phyloP scores from a whole-genome alignment of 2,113 vertebrate genomes.

The Mastomys coucha region DNA sequence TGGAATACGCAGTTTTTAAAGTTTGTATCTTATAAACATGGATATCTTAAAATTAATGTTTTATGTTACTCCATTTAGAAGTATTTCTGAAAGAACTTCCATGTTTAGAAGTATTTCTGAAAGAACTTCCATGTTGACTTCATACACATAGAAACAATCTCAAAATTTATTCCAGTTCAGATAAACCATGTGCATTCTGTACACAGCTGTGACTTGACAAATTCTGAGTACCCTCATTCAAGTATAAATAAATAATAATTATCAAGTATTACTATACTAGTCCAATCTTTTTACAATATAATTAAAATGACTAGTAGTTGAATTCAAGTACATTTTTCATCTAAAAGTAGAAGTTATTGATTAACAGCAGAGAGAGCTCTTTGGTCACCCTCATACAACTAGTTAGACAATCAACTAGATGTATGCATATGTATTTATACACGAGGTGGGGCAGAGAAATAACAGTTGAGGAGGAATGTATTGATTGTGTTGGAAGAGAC shows the following conservation, averaged over 20 bases:
- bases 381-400: background rate
- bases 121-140: background rate
- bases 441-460: background rate
- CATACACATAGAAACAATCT: background rate
- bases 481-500: background rate
- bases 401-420: background rate
- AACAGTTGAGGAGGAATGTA: background rate
- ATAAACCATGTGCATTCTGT: background rate
- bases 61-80: background rate
- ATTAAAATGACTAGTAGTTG: background rate
- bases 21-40: background rate
- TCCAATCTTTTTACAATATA: background rate
- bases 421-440: background rate
- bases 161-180: background rate
- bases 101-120: too few species aligned
- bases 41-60: background rate
- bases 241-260: background rate
- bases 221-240: background rate
- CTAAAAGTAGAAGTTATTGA: background rate
- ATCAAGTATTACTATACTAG: background rate
- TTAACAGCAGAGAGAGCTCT: background rate
- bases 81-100: too few species aligned
- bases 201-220: background rate
- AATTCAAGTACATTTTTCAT: background rate
- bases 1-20: background rate